Evolutionary conservation across 2,888 invertebrate genomes (phyloP), one percentile per base, ranked within the genome.

Genomic region (Autographa pulchrina): DNA sequence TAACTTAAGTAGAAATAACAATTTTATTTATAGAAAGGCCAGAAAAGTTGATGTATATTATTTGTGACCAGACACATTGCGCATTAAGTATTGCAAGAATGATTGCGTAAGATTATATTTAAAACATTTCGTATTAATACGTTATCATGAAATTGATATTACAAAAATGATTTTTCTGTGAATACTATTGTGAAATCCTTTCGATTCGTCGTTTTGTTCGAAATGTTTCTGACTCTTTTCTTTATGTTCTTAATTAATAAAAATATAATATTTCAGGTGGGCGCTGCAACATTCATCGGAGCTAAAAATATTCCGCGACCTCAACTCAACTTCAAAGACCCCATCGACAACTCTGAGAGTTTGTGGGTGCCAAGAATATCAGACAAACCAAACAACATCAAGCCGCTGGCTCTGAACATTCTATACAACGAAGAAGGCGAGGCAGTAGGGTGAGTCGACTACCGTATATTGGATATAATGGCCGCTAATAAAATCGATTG

Each of bases 381-480:
- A 63, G 97, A 98, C 38, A 99, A 99, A 90, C 99, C 99, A 0
- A 98, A 99, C 94, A 97, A 98, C 9, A 89, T 98, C 14, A 98
- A 97, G 87, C 98, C 99, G 0, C 93, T 99, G 13, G 97, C 98
- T 0, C 92, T 98, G 67, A 96, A 97, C 73, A 96, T 98, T 0
- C 97, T 98, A 79, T 97, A 97, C 86, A 96, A 96, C 70, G 97
- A 97, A 2, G 92, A 96, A 31, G 97, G 97, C 0, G 94, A 94
- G 61, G 95, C 97, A 11, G 93, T 96, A 73, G 96, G 96, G 97
- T 97, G 84, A 91, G 94, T 85, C 7, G 18, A 16, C 43, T 52
- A 60, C 38, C 35, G 31, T 65, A 59, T 69, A 62, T 58, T 38
- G 54, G 18, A 43, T 9, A 31, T 65, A 65, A 69, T 63, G n/a